Percentiles rank a stretch among this genome's conserved stretches.
These are phyloP conservation scores for Lamellibrachia columna DNA, from an alignment of 2,888 invertebrate species.

Conservation along the genomic window DNA sequence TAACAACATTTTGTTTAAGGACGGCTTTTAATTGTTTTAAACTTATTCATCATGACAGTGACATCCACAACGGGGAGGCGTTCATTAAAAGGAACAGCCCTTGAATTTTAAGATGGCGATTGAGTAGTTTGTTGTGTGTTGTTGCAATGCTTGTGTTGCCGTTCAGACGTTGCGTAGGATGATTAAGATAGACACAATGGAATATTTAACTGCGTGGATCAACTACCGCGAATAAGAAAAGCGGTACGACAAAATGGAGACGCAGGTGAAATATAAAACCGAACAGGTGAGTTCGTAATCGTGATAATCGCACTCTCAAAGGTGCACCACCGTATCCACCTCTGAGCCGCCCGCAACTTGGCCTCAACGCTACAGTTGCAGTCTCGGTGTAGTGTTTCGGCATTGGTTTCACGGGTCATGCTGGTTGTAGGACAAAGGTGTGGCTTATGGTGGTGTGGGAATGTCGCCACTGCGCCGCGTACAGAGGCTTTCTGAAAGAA, in stretches of 20 bases:
- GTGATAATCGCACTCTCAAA: not conserved
- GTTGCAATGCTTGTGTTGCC: not conserved
- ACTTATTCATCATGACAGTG: not conserved
- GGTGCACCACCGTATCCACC: not conserved
- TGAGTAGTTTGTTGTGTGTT: constrained; percentile 9
- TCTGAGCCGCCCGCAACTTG: not conserved
- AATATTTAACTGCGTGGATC: not conserved
- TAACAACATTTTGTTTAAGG: not conserved
- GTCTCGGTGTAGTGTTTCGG: not conserved
- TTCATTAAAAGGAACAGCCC: not conserved
- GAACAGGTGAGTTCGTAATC: not conserved
- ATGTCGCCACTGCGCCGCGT: not conserved
- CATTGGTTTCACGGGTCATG: not conserved
- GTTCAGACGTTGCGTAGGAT: not conserved
- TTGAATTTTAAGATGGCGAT: constrained; percentile 16
- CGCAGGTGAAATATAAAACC: not conserved
- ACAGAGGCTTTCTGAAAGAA: not conserved
- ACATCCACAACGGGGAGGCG: not conserved
- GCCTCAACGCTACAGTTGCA: not conserved
- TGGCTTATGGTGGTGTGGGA: not conserved
- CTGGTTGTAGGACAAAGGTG: not conserved
- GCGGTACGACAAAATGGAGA: constrained; percentile 2
- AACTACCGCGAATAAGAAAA: not conserved
- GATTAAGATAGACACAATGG: not conserved
- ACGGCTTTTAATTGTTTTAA: not conserved